phyloP scores from a whole-genome alignment of 2,113 vertebrate species.

The Sceloporus undulatus region DNA sequence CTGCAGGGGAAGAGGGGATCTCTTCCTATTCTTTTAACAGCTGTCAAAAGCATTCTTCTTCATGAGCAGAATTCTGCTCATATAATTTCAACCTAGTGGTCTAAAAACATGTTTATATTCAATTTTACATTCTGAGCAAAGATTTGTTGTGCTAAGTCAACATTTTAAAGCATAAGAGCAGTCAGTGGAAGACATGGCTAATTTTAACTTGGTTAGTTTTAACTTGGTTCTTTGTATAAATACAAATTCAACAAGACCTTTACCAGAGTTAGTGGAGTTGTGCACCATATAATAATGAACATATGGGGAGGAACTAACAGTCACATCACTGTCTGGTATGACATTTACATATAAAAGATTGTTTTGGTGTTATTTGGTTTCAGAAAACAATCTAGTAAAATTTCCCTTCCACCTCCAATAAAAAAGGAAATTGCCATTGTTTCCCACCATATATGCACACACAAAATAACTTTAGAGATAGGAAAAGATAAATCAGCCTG shows the following conservation, averaged over 20 bases:
- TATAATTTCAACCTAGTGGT: neutral
- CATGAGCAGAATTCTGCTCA: neutral
- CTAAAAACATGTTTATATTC: neutral
- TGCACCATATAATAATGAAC: neutral
- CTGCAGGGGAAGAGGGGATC: neutral
- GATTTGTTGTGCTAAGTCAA: neutral
- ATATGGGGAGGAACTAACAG: neutral
- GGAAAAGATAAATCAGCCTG: neutral
- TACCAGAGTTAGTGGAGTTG: conserved; percentile 6
- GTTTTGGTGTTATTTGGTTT: neutral
- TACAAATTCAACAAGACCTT: neutral
- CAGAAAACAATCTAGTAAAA: neutral
- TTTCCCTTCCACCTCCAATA: neutral
- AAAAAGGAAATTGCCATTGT: neutral
- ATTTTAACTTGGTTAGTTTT: neutral
- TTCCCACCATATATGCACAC: neutral
- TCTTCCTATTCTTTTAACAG: neutral
- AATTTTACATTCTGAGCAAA: neutral
- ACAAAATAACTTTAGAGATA: neutral
- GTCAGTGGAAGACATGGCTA: neutral
- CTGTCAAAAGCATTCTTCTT: neutral
- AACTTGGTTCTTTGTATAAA: neutral
- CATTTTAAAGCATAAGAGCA: neutral
- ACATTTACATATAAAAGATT: neutral
- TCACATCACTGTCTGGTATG: neutral